Base-by-base conservation (phyloP, 2,797 vertebrate genomes). In the Danio albolineatus region DNA sequence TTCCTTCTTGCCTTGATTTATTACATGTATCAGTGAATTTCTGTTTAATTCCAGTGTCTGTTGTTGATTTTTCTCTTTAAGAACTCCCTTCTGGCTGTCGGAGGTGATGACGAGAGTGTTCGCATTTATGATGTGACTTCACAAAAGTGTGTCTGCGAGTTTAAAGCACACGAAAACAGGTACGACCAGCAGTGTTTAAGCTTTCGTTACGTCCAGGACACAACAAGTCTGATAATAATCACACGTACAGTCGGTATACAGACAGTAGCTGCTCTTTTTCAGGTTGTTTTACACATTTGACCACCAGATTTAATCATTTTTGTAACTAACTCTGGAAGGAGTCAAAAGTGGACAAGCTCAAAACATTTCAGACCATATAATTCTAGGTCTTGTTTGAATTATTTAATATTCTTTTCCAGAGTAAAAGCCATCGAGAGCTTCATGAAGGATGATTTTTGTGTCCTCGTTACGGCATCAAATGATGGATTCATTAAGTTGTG, bases 401-500 rank as follows among this genome's bases (percentile, higher is more conserved):
- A 39, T 28, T 62, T 88, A 85, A 61, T 81, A 2, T 86, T 19
- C 75, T 9, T 76, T 10, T 85, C 66, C 88, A 99, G 98, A 93
- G 93, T 99, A 73, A 99, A 99, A 91, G 95, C 93, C 9, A 85
- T 98, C 3, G 92, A 94, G 81, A 94, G 92, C 88, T 96, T 97
- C 85, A 86, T 90, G 73, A 76, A 92, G 87, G 93, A 94, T 70
- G 93, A 95, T 80, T 88, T 89, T 82, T 94, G 88, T 38, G 77
- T 98, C 81, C 41, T 99, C 80, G 95, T 96, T 84, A 97, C 97
- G 4, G 97, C 96, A 9, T 99, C 98, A 5, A 99, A 95, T 57
- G 98, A 99, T 6, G 97, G 98, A 66, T 98, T 95, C 88, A 95
- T 99, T 91, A 99, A 96, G 92, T 90, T 98, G 90, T 99, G 98